Base-by-base conservation (phyloP, 2,113 vertebrate genomes). In the Rhinolophus sinicus region DNA sequence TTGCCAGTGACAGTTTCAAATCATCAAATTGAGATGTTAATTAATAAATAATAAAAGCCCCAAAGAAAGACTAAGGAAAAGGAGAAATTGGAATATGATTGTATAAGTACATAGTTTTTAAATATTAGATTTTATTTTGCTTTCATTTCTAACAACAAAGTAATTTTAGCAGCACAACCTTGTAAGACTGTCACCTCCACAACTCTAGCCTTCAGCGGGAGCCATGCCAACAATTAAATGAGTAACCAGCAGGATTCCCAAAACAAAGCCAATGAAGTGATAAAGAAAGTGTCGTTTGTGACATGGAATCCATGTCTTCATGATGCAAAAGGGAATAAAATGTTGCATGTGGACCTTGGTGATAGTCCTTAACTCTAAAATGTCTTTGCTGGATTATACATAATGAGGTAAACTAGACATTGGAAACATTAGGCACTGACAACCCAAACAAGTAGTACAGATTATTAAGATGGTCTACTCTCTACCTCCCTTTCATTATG, bases 211-310 rank as follows among this genome's bases (percentile, higher is more conserved):
- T 82, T 77, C 76, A 54, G 58, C 2, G 54, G 96, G 95, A 91
- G 26, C 62, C 47, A 70, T 60, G 72, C 82, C 81, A 93, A 95
- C 85, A 93, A 75, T 89, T 82, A 95, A 96, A 93, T 96, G 95
- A 96, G 30, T 88, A 86, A 78, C 40, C 95, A 93, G 93, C 88
- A 75, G 93, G 77, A 83, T 75, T 94, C 73, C 56, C 72, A 24
- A 93, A 94, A 93, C 72, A 93, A 93, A 93, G 77, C 56, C 94
- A 93, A 78, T 75, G 81, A 85, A 81, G 21, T 88, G 50, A 95
- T 69, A 65, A 86, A 78, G 77, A 72, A 93, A 35, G 50, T 72
- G 58, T 95, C 19, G 0, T 95, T 50, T 10, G 64, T 94, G 94
- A 85, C 40, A 73, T 62, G 60, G 40, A 83, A 70, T 64, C 50